phyloP scores from a whole-genome alignment of 2,113 vertebrate species.

The Parus major region DNA sequence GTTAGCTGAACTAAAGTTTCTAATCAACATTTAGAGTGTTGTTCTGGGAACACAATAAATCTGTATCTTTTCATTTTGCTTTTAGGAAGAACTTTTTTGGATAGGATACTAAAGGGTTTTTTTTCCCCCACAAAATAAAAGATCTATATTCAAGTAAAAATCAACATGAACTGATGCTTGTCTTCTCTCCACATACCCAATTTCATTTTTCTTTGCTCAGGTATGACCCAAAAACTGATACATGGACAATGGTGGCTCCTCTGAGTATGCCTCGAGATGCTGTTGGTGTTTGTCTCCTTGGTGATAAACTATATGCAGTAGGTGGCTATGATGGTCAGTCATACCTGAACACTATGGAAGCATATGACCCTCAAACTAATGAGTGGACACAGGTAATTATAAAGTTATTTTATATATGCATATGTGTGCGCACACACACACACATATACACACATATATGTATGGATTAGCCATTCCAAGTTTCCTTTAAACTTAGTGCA shows the following conservation, averaged over 20 bases:
- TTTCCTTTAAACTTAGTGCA: neutral
- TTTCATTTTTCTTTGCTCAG: constrained; percentile 49
- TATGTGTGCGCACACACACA: neutral
- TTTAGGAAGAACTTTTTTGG: neutral
- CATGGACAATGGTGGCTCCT: constrained; percentile 82
- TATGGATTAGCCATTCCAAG: neutral
- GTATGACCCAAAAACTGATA: constrained; percentile 83
- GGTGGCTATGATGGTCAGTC: constrained; percentile 83
- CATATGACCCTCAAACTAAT: constrained; percentile 81
- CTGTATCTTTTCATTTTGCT: neutral
- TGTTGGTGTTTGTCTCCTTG: constrained; percentile 81
- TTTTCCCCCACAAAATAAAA: neutral
- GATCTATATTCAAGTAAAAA: neutral
- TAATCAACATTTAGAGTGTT: neutral
- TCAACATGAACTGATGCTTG: neutral
- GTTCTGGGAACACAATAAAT: neutral
- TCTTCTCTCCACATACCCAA: neutral
- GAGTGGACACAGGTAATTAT: constrained; percentile 79
- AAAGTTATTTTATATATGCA: neutral
- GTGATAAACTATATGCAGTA: constrained; percentile 79
- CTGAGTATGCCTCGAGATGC: constrained; percentile 81
- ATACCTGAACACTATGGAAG: constrained; percentile 82
- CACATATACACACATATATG: too few relatives aligned
- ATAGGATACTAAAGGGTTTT: neutral
- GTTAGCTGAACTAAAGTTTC: neutral